Percentiles rank a stretch among this genome's conserved stretches.
Conservation (phyloP, 2,888 invertebrate genomes). For the Resseliella maxima region DNA sequence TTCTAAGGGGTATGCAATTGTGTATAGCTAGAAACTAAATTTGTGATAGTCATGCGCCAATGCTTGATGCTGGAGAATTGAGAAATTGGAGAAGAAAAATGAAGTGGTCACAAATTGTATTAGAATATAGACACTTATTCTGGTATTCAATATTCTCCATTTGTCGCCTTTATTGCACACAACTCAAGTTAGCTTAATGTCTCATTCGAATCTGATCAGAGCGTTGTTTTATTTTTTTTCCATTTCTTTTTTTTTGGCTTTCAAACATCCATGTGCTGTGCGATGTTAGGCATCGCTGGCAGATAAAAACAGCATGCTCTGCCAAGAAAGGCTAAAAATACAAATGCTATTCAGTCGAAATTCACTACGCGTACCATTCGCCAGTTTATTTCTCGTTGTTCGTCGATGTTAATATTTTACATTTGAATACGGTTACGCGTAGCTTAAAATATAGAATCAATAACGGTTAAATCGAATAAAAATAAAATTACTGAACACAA, state of each 20-base stretch:
- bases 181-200: conserved; percentile 7
- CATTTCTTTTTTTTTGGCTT: background rate
- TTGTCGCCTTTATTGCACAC: conserved; percentile 35
- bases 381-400: conserved; percentile 1
- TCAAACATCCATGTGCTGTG: conserved; percentile 4
- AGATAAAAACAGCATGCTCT: background rate
- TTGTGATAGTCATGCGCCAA: background rate
- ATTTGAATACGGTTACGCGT: background rate
- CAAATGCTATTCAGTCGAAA: background rate
- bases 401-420: background rate
- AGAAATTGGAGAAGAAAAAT: background rate
- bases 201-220: background rate
- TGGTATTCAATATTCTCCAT: conserved; percentile 2
- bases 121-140: background rate
- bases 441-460: background rate
- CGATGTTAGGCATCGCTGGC: background rate
- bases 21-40: background rate
- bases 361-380: conserved; percentile 20
- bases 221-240: too few species aligned
- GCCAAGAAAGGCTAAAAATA: background rate
- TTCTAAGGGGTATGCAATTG: too few species aligned
- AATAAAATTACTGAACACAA: too few species aligned
- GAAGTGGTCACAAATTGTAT: background rate
- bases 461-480: background rate
- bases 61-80: background rate